Conservation (phyloP, 1,140 invertebrate species). For the Euura lappo region DNA sequence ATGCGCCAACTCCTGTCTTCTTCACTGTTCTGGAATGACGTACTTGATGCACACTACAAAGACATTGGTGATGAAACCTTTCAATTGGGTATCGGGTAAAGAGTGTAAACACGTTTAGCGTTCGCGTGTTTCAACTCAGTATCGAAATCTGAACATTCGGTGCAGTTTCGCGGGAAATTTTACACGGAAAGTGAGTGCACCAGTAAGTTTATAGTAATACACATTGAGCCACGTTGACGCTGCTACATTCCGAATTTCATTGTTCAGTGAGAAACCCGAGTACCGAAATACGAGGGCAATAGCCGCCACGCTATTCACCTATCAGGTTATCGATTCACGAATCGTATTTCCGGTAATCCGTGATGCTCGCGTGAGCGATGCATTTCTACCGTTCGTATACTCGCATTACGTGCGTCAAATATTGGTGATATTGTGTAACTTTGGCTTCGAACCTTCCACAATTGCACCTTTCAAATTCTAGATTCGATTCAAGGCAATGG, state of each 20-base stretch:
- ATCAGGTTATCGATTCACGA: constrained; percentile 37
- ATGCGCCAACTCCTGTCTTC: too few species aligned
- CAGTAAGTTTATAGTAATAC: too few species aligned
- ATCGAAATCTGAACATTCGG: too few species aligned
- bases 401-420: constrained; percentile 46
- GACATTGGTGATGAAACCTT: too few species aligned
- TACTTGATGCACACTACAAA: too few species aligned
- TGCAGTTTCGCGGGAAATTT: too few species aligned
- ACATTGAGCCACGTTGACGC: too few species aligned
- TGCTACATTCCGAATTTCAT: neutral
- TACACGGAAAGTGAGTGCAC: too few species aligned
- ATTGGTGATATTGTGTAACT: constrained; percentile 32
- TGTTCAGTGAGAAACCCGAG: neutral
- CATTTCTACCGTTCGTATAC: constrained; percentile 41
- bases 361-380: constrained; percentile 36
- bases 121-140: too few species aligned
- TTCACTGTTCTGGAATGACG: too few species aligned
- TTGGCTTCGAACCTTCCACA: neutral
- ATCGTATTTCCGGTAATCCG: constrained; percentile 45
- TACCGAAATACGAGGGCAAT: neutral
- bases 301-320: neutral
- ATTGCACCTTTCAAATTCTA: neutral
- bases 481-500: neutral
- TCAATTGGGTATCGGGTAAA: too few species aligned
- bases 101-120: too few species aligned